A percentile compares a stretch with the other conserved stretches of the same genome.
phyloP scores from a whole-genome alignment of 2,888 invertebrate genomes.

The Sipunculus nudus region DNA sequence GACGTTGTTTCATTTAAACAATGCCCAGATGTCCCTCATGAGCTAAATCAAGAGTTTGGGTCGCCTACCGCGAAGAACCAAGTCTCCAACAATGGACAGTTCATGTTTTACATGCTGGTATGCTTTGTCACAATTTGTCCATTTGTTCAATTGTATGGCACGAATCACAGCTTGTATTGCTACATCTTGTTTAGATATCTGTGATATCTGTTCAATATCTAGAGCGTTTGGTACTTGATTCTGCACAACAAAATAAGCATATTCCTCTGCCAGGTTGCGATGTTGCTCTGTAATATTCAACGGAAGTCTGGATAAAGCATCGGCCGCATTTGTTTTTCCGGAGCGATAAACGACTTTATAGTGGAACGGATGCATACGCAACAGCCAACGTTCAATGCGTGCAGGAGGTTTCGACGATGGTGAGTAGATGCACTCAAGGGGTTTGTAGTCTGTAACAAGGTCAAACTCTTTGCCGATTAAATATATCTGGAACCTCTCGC shows the following conservation, averaged over 20 bases:
- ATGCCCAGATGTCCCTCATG: constrained; percentile 24
- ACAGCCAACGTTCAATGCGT: constrained; percentile 43
- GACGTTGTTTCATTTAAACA: constrained; percentile 8
- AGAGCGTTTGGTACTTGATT: neutral
- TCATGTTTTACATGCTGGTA: too few relatives aligned
- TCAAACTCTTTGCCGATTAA: constrained; percentile 31
- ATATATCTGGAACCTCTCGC: constrained; percentile 26
- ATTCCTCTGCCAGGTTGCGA: neutral
- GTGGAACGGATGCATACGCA: constrained; percentile 35
- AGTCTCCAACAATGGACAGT: constrained; percentile 5
- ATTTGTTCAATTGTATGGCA: too few relatives aligned
- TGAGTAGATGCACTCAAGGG: constrained; percentile 23
- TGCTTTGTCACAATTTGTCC: too few relatives aligned
- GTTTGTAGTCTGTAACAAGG: constrained; percentile 26
- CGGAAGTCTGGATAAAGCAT: constrained; percentile 4
- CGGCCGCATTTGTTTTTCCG: constrained; percentile 33
- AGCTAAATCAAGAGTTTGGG: neutral
- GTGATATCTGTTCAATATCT: too few relatives aligned
- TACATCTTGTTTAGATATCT: too few relatives aligned
- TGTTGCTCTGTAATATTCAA: too few relatives aligned
- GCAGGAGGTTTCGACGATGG: constrained; percentile 38
- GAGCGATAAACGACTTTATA: constrained; percentile 29
- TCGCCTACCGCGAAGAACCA: constrained; percentile 9
- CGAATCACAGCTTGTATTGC: too few relatives aligned
- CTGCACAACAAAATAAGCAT: neutral